These are phyloP conservation scores for Cyclophora albipunctata DNA, from an alignment of 2,888 invertebrate genomes.

Conservation along the genomic window DNA sequence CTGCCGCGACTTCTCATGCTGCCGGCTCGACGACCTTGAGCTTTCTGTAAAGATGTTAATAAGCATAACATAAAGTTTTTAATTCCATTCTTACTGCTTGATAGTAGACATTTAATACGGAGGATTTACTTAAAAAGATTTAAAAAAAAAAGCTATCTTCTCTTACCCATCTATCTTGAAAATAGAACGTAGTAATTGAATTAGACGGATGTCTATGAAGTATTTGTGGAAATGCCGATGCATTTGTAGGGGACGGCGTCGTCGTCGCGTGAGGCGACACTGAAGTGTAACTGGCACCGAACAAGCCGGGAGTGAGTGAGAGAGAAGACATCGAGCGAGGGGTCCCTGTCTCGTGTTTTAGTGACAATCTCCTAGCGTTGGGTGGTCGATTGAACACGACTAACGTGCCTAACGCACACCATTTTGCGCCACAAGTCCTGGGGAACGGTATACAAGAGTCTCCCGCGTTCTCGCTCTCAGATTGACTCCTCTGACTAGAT, in stretches of 20 bases:
- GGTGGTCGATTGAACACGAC: constrained; percentile 90
- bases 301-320: constrained; percentile 52
- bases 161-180: constrained; percentile 82
- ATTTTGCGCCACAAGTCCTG: constrained; percentile 93
- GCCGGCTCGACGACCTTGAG: constrained; percentile 64
- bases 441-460: constrained; percentile 96
- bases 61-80: no score
- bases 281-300: constrained; percentile 51
- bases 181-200: constrained; percentile 86
- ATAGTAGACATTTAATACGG: no score
- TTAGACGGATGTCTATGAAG: constrained; percentile 71
- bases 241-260: constrained; percentile 68
- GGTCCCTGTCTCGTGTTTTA: constrained; percentile 82
- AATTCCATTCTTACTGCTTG: no score
- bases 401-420: constrained; percentile 89
- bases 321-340: constrained; percentile 76
- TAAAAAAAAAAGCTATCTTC: no score
- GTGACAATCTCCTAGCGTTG: constrained; percentile 79
- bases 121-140: no score
- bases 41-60: constrained; percentile 42
- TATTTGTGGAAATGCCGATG: constrained; percentile 63
- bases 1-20: constrained; percentile 64
- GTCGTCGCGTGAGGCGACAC: constrained; percentile 69
- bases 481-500: constrained; percentile 64
- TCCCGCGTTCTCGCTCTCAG: constrained; percentile 68